phyloP scores from a whole-genome alignment of 2,797 vertebrate species.

The Crenichthys baileyi region DNA sequence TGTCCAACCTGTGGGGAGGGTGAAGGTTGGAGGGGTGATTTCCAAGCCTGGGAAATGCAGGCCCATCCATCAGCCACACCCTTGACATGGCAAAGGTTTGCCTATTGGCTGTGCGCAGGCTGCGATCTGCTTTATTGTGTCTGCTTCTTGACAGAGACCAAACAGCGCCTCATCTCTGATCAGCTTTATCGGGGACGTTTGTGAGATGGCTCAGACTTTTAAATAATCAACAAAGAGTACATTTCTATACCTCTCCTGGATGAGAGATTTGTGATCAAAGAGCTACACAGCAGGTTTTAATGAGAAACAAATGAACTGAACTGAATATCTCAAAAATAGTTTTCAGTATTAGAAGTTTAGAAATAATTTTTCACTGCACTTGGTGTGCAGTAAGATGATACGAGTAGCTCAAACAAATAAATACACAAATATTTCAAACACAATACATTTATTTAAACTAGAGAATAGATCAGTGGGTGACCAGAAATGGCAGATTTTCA shows the following conservation, averaged over 20 bases:
- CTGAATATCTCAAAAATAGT: background rate
- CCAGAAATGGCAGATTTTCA: background rate
- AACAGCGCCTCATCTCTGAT: constrained; percentile 62
- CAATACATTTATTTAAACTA: too few relatives aligned
- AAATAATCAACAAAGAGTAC: constrained; percentile 73
- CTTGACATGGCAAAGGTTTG: constrained; percentile 34
- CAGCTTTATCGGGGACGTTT: constrained; percentile 57
- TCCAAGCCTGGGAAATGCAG: constrained; percentile 46
- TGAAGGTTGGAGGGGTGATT: constrained; percentile 21
- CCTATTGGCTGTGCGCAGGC: constrained; percentile 19
- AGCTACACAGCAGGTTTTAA: constrained; percentile 7
- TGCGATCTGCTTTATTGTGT: constrained; percentile 47
- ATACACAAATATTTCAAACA: background rate
- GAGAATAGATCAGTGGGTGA: background rate
- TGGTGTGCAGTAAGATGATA: background rate
- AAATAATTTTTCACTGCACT: background rate
- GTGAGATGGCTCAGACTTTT: constrained; percentile 57
- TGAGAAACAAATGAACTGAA: background rate
- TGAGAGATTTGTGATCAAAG: constrained; percentile 52
- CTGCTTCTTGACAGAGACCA: constrained; percentile 50
- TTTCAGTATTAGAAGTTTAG: background rate
- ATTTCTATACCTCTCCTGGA: constrained; percentile 64
- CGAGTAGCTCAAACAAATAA: background rate
- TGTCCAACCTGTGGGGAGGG: constrained; percentile 59
- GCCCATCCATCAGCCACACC: constrained; percentile 70